These are phyloP conservation scores for Tiaroga cobitis DNA, from an alignment of 2,797 vertebrate species.

Conservation along the genomic window DNA sequence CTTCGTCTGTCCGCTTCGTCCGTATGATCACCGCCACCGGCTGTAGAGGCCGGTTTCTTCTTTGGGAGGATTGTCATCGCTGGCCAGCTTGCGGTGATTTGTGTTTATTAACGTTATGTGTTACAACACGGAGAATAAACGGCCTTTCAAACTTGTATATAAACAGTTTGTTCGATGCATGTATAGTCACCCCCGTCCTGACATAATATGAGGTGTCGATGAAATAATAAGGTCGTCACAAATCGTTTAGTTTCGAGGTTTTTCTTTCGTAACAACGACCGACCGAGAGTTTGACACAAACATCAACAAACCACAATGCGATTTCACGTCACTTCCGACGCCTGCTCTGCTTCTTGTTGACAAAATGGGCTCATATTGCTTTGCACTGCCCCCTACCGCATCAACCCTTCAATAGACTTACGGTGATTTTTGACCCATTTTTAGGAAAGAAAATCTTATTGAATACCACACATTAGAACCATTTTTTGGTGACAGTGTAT, in stretches of 20 bases:
- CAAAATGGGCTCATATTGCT: not conserved
- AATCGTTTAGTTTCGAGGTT: conserved; percentile 6
- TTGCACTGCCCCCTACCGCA: conserved; percentile 36
- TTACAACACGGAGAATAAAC: conserved; percentile 22
- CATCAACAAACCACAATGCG: conserved; percentile 58
- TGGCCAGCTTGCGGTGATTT: conserved; percentile 29
- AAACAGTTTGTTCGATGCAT: conserved; percentile 1
- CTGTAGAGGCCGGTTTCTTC: conserved; percentile 75
- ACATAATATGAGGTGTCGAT: conserved; percentile 1
- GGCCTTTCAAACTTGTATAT: conserved; percentile 1
- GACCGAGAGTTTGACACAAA: conserved; percentile 52
- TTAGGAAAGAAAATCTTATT: not conserved
- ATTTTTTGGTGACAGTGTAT: not conserved
- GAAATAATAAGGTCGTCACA: not conserved
- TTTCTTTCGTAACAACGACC: conserved; percentile 40
- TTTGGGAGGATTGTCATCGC: conserved; percentile 81
- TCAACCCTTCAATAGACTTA: not conserved
- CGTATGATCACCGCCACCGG: conserved; percentile 67
- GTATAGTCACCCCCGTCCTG: conserved; percentile 12
- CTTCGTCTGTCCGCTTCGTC: conserved; percentile 66
- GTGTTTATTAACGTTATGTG: not conserved
- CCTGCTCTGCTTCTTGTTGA: conserved; percentile 13
- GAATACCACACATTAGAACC: not conserved
- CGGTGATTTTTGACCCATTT: not conserved
- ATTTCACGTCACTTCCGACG: conserved; percentile 52